phyloP scores from a whole-genome alignment of 2,797 vertebrate species.

The Semaprochilodus insignis region DNA sequence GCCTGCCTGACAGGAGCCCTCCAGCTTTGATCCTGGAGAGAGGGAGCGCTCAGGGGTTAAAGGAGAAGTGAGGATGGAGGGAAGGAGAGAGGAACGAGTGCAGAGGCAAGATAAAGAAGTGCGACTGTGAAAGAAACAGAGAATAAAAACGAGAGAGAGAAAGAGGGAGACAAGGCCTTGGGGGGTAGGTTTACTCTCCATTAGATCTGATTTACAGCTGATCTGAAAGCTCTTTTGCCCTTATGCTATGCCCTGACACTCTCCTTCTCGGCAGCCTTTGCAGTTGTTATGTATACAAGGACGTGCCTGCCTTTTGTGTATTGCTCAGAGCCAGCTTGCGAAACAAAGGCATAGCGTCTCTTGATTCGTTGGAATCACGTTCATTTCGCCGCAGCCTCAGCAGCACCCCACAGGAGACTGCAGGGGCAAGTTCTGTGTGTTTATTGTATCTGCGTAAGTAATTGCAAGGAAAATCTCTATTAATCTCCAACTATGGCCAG shows the following conservation, averaged over 20 bases:
- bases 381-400: neutral
- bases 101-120: conserved; percentile 43
- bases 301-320: conserved; percentile 27
- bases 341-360: conserved; percentile 19
- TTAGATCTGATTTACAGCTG: conserved; percentile 23
- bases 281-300: conserved; percentile 26
- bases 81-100: conserved; percentile 33
- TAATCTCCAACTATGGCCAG: neutral
- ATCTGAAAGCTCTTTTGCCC: conserved; percentile 46
- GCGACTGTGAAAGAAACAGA: conserved; percentile 25
- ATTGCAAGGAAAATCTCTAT: conserved; percentile 14
- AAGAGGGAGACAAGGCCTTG: conserved; percentile 9
- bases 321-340: conserved; percentile 22
- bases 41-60: conserved; percentile 47
- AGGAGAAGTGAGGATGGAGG: conserved; percentile 40
- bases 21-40: conserved; percentile 56
- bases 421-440: conserved; percentile 2
- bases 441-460: neutral
- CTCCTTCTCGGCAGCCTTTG: neutral
- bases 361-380: neutral
- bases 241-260: conserved; percentile 25
- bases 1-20: conserved; percentile 51
- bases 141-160: conserved; percentile 30
- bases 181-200: conserved; percentile 20
- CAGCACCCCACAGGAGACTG: conserved; percentile 15